Evolutionary conservation across 1,140 invertebrate genomes (phyloP).

Genomic region (Heliconius hewitsoni): DNA sequence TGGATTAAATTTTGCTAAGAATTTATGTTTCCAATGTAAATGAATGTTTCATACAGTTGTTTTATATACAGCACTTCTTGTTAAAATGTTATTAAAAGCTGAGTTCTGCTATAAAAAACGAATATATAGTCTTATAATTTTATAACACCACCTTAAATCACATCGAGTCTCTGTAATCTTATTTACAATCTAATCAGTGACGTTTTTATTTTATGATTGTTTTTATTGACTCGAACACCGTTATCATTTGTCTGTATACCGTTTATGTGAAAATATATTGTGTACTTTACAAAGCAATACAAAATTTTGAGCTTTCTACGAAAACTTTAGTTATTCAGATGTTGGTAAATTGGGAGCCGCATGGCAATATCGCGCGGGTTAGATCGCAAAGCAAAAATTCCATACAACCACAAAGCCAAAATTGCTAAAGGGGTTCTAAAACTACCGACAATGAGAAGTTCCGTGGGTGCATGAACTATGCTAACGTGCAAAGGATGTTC

Average conservation of each 20-base stretch:
- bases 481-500: constrained; percentile 43
- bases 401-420: constrained; percentile 54
- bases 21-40: constrained; percentile 38
- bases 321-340: constrained; percentile 23
- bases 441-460: constrained; percentile 56
- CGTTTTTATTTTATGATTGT: constrained; percentile 10
- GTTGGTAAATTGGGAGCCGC: constrained; percentile 45
- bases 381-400: constrained; percentile 58
- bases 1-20: constrained; percentile 42
- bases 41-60: constrained; percentile 25
- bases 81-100: constrained; percentile 1
- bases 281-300: constrained; percentile 4
- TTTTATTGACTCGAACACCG: constrained; percentile 4
- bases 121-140: not conserved
- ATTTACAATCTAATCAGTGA: constrained; percentile 11
- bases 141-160: constrained; percentile 5
- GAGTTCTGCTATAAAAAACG: constrained; percentile 2
- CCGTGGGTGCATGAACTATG: constrained; percentile 51
- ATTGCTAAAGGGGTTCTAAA: constrained; percentile 54
- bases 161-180: not conserved
- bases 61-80: not conserved
- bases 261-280: not conserved
- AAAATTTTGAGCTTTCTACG: constrained; percentile 19
- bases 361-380: constrained; percentile 47
- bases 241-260: not conserved